Conservation (phyloP, 2,113 vertebrate species). For the Chitala chitala region DNA sequence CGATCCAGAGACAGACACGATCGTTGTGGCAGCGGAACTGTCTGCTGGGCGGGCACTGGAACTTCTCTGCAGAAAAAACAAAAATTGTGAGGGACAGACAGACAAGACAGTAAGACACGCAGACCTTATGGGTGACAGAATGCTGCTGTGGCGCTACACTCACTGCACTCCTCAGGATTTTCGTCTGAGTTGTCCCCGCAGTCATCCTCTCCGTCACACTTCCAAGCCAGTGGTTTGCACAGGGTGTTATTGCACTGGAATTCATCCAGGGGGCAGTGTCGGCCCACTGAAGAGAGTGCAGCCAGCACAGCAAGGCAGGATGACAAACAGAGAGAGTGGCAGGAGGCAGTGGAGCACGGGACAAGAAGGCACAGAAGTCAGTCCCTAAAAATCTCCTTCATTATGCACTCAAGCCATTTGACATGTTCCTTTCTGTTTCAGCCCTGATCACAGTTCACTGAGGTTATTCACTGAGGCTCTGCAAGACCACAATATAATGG, state of each 20-base stretch:
- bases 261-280: conserved; percentile 85
- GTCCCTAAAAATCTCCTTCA: no score
- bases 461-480: no score
- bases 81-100: neutral
- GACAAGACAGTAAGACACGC: neutral
- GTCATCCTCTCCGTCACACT: conserved; percentile 90
- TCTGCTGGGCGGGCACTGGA: conserved; percentile 87
- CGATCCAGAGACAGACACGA: conserved; percentile 82
- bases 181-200: conserved; percentile 95
- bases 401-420: no score
- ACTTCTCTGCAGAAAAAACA: conserved; percentile 66
- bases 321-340: no score
- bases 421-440: no score
- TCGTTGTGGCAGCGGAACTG: conserved; percentile 90
- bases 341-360: no score
- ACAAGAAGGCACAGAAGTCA: neutral
- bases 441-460: no score
- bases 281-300: conserved; percentile 54
- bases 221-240: conserved; percentile 91
- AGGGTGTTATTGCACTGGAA: conserved; percentile 96
- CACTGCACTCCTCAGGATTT: conserved; percentile 84
- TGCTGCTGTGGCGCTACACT: conserved; percentile 42
- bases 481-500: no score
- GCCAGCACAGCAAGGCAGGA: neutral
- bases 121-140: neutral